phyloP scores from a whole-genome alignment of 2,113 vertebrate species.

The Tretioscincus oriximinensis region DNA sequence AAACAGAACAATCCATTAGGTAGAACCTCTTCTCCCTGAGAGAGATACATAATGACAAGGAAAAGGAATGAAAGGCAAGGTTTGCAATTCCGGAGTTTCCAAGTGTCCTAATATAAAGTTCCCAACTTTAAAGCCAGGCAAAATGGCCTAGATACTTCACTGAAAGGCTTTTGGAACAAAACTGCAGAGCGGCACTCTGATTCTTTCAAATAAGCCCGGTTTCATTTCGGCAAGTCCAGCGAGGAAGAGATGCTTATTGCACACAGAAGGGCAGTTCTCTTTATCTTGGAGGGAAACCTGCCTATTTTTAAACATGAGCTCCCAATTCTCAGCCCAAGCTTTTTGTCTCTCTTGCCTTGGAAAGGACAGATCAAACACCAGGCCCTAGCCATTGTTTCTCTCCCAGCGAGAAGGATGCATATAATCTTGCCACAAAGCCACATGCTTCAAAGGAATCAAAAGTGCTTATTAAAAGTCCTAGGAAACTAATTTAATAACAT shows the following conservation, averaged over 20 bases:
- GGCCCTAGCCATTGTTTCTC: slow-evolving; percentile 69
- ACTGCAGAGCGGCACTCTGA: slow-evolving; percentile 56
- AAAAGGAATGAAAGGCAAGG: slow-evolving; percentile 68
- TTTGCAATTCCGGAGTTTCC: slow-evolving; percentile 56
- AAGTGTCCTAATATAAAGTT: slow-evolving; percentile 70
- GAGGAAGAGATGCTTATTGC: slow-evolving; percentile 59
- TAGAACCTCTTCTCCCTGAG: slow-evolving; percentile 43
- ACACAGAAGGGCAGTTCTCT: slow-evolving; percentile 66
- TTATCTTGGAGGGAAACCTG: slow-evolving; percentile 75
- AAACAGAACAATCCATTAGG: slow-evolving; percentile 53
- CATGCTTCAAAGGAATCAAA: slow-evolving; percentile 68
- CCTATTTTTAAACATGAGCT: slow-evolving; percentile 72
- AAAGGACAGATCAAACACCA: slow-evolving; percentile 68
- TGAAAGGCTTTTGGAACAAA: slow-evolving; percentile 68
- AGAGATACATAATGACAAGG: slow-evolving; percentile 62
- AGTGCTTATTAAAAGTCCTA: slow-evolving; percentile 74
- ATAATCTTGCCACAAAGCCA: slow-evolving; percentile 71
- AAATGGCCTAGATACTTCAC: slow-evolving; percentile 70
- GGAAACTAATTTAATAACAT: slow-evolving; percentile 72
- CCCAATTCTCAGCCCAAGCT: slow-evolving; percentile 59
- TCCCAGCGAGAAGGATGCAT: slow-evolving; percentile 69
- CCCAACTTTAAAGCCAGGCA: slow-evolving; percentile 67
- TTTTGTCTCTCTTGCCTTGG: slow-evolving; percentile 65
- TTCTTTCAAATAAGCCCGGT: slow-evolving; percentile 68
- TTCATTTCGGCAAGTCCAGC: slow-evolving; percentile 59